Evolutionary conservation across 2,113 vertebrate species (phyloP), one percentile per base, ranked within the genome.

Genomic region (Rhineura floridana): DNA sequence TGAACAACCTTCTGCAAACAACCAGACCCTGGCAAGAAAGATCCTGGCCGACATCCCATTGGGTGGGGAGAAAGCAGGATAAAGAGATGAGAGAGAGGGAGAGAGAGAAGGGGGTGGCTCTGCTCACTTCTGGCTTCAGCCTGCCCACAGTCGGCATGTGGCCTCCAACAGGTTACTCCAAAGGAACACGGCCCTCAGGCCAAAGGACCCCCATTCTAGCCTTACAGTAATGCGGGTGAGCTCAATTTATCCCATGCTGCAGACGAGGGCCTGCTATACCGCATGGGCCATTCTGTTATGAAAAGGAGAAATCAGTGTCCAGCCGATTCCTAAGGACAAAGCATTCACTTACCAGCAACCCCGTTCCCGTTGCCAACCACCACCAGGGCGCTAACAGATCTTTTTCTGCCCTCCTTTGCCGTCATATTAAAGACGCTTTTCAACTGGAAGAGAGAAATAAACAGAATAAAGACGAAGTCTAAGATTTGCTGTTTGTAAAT

Each of bases 361-460:
- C 99, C 99, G 30, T 97, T 98, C 33, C 98, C 98, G 17, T 99
- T 99, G 59, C 99, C 99, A 88, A 98, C 96, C 1, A 92, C 98
- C 0, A 99, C 98, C 85, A 99, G 94, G 82, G 97, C 98, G 85
- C 98, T 98, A 36, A 98, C 1, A 3, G 98, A 98, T 77, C 95
- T 98, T 94, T 97, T 99, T 84, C 99, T 97, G 93, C 99, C 99
- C 89, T 99, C 99, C 83, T 98, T 99, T 81, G 98, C 98, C 0
- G 98, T 99, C 98, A 99, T 99, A 93, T 97, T 98, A 92, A 98
- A 99, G 85, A 99, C 99, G 80, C 90, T 98, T 96, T 98, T 99
- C 88, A 99, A 94, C 99, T 99, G 91, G 78, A 93, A 89, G 36
- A 92, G 81, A 69, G 73, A 12, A 19, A 10, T 44, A 36, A 13